Base-by-base conservation (phyloP, 2,797 vertebrate genomes). In the Parauchenoglanis ngamensis region DNA sequence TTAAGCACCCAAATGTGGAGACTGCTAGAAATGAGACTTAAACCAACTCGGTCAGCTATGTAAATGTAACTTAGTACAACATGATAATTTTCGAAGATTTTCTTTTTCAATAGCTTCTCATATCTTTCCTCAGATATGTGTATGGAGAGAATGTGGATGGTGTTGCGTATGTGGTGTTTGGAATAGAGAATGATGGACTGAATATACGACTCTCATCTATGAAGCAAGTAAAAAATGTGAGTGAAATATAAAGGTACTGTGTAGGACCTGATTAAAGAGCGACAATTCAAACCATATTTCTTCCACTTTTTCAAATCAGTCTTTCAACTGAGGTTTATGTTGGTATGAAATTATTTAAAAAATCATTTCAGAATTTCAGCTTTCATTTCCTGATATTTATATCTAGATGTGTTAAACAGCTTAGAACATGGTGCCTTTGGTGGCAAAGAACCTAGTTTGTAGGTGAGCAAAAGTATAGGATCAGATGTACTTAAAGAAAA, bases 141-240 rank as follows among this genome's bases (percentile, higher is more conserved):
- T 96, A 94, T 11, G 95, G 94, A 0, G 68, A 94, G 89, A 92
- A 92, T 0, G 96, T 96, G 21, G 87, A 93, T 84, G 95, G 96
- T 7, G 94, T 90, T 0, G 96, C 96, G 2, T 96, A 95, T 1
- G 93, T 96, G 44, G 91, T 94, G 89, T 96, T 96, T 84, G 96
- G 96, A 84, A 90, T 96, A 49, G 93, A 92, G 87, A 85, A 88
- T 2, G 90, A 94, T 85, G 91, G 93, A 5, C 88, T 94, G 85
- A 95, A 94, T 92, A 92, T 61, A 25, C 91, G 94, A 73, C 56
- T 96, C 19, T 92, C 94, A 2, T 83, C 89, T 25, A 90, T 96
- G 83, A 95, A 95, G 91, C 93, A 94, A 87, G 88, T 96, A 56
- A 93, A 93, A 23, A 10, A 95, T 5, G 96, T 93, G 59, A 90